phyloP scores from a whole-genome alignment of 2,888 invertebrate genomes.

The Chloroclystis v-ata region DNA sequence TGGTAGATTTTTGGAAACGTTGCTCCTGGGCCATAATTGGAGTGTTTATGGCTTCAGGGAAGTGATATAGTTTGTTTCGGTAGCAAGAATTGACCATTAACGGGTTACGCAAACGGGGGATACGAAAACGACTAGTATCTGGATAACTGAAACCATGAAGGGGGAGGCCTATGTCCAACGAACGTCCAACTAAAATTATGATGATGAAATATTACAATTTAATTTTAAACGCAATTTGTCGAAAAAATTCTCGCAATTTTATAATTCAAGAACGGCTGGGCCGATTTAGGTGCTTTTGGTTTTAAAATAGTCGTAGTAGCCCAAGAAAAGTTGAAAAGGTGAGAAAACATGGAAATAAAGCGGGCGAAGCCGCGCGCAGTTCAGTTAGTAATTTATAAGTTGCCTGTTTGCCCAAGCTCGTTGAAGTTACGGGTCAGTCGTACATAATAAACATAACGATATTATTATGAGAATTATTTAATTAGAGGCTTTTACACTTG shows the following conservation, averaged over 20 bases:
- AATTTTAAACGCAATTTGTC: too few species aligned
- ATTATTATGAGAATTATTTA: conserved; percentile 45
- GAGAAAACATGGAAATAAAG: too few species aligned
- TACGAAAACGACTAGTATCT: neutral
- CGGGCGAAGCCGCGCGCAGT: too few species aligned
- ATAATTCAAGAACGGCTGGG: too few species aligned
- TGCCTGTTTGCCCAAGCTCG: neutral
- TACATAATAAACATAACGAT: conserved; percentile 28
- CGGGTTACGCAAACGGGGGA: neutral
- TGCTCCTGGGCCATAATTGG: conserved; percentile 67
- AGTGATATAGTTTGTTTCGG: conserved; percentile 65
- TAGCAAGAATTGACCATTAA: conserved; percentile 42
- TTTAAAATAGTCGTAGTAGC: too few species aligned
- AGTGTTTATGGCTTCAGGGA: conserved; percentile 70
- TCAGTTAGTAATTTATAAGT: neutral
- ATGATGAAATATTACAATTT: too few species aligned
- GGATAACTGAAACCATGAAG: too few species aligned
- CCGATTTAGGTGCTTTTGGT: too few species aligned
- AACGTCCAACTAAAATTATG: too few species aligned
- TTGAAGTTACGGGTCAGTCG: conserved; percentile 56
- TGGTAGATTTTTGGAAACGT: conserved; percentile 70
- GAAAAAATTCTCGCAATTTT: too few species aligned
- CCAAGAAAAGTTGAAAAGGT: too few species aligned
- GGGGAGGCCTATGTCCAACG: too few species aligned
- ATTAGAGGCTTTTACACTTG: conserved; percentile 32